Base-by-base conservation (phyloP, 2,888 invertebrate species). In the Argyresthia goedartella region DNA sequence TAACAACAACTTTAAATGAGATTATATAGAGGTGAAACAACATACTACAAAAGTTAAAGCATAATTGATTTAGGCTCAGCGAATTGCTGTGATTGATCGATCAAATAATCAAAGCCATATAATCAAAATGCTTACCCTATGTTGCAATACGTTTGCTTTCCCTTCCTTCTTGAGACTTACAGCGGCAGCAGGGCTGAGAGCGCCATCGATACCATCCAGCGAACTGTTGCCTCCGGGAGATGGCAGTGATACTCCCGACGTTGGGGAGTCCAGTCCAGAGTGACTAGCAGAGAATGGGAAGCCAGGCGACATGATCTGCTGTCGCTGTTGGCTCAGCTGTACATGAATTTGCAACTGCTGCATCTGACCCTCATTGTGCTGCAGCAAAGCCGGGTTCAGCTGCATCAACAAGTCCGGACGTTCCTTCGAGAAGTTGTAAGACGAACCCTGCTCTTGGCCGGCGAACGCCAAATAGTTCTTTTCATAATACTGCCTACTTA, bases 91-190 rank as follows among this genome's bases (percentile, higher is more conserved):
- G 13, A 47, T 39, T 39, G 39, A 39, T 39, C n/a, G 66, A 66
- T 69, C 74, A 74, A 69, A 62, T 61, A 67, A 67, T 68, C 65
- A 85, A 88, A 76, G 89, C 89, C 88, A 73, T 82, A 84, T 71
- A 88, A 82, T 85, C 87, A 86, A 84, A 76, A 84, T 89, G 91
- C 94, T 94, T 93, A 95, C 95, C 94, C 94, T 91, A 87, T 93
- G 93, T 80, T 94, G 95, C 76, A 95, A 91, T 82, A 93, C 89
- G 69, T 81, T 77, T 79, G 89, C 64, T 89, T 88, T 73, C 89
- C 85, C 73, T 89, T 91, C 76, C 87, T 90, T 85, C 86, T 91
- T 86, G 69, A 88, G 79, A 89, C 91, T 92, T 86, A 91, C 91
- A 76, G 91, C 90, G 63, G 90, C 90, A 59, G 91, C 90, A 54